Base-by-base conservation (phyloP, 1,140 invertebrate species). In the Neoseiulus cucumeris region DNA sequence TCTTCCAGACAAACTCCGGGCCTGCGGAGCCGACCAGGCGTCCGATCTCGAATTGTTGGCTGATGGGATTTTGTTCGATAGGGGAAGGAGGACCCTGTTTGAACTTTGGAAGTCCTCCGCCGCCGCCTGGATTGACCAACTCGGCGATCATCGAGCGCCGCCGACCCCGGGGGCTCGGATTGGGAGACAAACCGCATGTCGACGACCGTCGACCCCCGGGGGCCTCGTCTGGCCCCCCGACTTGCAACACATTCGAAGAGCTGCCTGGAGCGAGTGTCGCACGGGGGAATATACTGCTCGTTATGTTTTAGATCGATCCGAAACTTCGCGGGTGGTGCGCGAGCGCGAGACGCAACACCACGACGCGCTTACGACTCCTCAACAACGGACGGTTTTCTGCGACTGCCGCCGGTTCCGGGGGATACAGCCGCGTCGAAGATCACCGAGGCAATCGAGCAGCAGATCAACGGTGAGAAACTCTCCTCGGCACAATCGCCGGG, bases 1-100 rank as follows among this genome's bases (percentile, higher is more conserved):
- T 87, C 71, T 85, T 86, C 92, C 92, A 97, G 7, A 89, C 82
- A 66, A 89, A 82, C 72, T 92, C 89, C 0, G 90, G 90, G 0
- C 92, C 92, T 20, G 89, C 89, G 64, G 84, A 89, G 22, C 86
- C 88, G 51, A 83, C 80, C 73, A 88, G 85, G 71, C 87, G 86
- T n/a, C 89, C 87, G 64, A 93, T 82, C 68, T 91, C 87, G 76
- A 87, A 95, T 75, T 85, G 84, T 71, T 90, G 84, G 69, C 83
- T 81, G 70, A 96, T 90, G 2, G 91, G 88, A 76, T 93, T 92
- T 68, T 81, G 82, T 70, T 89, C 87, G 59, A 77, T 73, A 0
- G 74, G 70, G 7, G 71, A 70, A 29, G 76, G 74, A 33, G 51
- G 51, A 29, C 51, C 51, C 22, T 59, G 51, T 25, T 59, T 59